Base-by-base conservation (phyloP, 92 coral and sea anemone genomes). In the Paramuricea clavata region DNA sequence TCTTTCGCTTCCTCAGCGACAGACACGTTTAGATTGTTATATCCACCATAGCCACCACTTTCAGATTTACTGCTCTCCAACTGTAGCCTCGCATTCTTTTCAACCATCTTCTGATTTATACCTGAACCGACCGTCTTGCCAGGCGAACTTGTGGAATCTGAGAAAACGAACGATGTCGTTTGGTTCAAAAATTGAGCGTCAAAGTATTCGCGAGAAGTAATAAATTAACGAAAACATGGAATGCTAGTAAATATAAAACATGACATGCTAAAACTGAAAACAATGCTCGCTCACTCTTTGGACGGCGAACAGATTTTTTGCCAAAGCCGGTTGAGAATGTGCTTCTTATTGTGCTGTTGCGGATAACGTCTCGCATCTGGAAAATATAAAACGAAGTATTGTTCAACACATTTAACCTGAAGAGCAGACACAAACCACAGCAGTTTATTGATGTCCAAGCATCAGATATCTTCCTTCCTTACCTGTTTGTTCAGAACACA, bases 401-500 rank as follows among this genome's bases (percentile, higher is more conserved):
- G n/a, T n/a, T n/a, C n/a, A n/a, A n/a, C n/a, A n/a, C n/a, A n/a
- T n/a, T n/a, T n/a, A n/a, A n/a, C n/a, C n/a, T n/a, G n/a, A n/a
- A n/a, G n/a, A n/a, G n/a, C n/a, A n/a, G n/a, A n/a, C n/a, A n/a
- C n/a, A n/a, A n/a, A n/a, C n/a, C n/a, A n/a, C n/a, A n/a, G n/a
- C n/a, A n/a, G n/a, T n/a, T n/a, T n/a, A n/a, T n/a, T n/a, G n/a
- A n/a, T n/a, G n/a, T n/a, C n/a, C n/a, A n/a, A n/a, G n/a, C n/a
- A n/a, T n/a, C n/a, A n/a, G n/a, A n/a, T n/a, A n/a, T n/a, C n/a
- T n/a, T n/a, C n/a, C n/a, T n/a, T n/a, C n/a, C n/a, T 69, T 31
- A 95, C 98, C 97, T 95, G 97, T 59, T 95, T 92, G 73, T 94
- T 92, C 30, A 95, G 85, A n/a, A 95, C 69, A 72, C 98, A 95